Conservation (phyloP, 1,140 invertebrate genomes). For the Lasioglossum baleicum region DNA sequence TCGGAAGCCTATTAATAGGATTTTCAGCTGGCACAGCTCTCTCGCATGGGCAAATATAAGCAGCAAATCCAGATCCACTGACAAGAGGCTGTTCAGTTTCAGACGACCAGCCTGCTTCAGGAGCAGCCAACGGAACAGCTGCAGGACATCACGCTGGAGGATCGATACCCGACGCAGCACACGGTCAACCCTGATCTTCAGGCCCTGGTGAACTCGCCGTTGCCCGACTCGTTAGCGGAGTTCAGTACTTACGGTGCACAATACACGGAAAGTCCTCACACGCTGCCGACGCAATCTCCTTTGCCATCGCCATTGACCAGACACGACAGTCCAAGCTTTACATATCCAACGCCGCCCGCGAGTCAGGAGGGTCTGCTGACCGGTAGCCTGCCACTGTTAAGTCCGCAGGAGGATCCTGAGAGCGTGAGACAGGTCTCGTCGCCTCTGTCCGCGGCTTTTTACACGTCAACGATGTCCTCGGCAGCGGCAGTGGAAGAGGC, state of each 20-base stretch:
- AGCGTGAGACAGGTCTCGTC: constrained; percentile 84
- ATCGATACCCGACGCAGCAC: constrained; percentile 82
- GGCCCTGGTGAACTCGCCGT: constrained; percentile 86
- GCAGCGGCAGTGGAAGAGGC: constrained; percentile 91
- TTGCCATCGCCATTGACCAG: constrained; percentile 85
- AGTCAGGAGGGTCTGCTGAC: constrained; percentile 87
- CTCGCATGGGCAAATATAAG: too few species aligned
- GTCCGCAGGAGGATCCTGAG: constrained; percentile 80
- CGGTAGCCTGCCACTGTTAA: constrained; percentile 80
- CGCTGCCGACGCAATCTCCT: constrained; percentile 80
- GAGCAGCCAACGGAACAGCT: constrained; percentile 84
- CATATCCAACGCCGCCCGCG: constrained; percentile 91
- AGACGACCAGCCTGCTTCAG: constrained; percentile 81
- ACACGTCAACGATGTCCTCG: constrained; percentile 91
- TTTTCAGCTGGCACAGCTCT: too few species aligned
- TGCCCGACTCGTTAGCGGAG: constrained; percentile 89
- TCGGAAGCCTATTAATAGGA: too few species aligned
- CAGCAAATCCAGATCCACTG: neutral
- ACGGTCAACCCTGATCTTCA: constrained; percentile 87
- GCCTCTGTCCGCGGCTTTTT: constrained; percentile 89
- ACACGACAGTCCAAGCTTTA: constrained; percentile 84
- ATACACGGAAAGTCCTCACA: constrained; percentile 80
- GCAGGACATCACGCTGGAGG: constrained; percentile 85
- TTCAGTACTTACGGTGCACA: constrained; percentile 86
- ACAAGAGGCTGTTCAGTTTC: constrained; percentile 75